Conservation (phyloP, 23 tunicate species). For the Styela clava region DNA sequence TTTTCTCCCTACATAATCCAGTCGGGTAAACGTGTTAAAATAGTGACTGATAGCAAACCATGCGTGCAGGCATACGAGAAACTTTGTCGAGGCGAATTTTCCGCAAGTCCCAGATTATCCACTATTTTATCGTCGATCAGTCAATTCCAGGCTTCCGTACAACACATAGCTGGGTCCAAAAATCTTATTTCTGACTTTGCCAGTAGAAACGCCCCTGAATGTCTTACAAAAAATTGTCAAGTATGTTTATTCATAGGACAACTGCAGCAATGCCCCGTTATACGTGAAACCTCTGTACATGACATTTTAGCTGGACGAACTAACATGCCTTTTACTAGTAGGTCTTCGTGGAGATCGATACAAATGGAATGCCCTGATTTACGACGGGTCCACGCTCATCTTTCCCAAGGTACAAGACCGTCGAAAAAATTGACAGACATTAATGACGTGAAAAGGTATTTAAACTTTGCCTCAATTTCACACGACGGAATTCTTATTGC, state of each 20-base stretch:
- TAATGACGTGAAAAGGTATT: not conserved
- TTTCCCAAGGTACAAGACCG: not conserved
- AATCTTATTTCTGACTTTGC: not conserved
- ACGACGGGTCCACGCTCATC: not conserved
- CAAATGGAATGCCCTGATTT: not conserved
- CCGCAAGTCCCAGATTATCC: not conserved
- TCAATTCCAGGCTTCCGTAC: not conserved
- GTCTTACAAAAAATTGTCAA: not conserved
- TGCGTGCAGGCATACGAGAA: not conserved
- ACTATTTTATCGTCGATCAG: too few species aligned
- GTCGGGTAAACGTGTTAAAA: not conserved
- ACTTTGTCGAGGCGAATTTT: not conserved
- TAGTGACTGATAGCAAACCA: not conserved
- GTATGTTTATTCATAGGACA: not conserved
- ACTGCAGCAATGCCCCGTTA: not conserved
- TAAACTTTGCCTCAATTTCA: not conserved
- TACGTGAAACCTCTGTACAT: not conserved
- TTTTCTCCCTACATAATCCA: not conserved
- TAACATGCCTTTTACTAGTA: not conserved
- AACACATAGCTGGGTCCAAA: too few species aligned
- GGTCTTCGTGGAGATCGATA: not conserved
- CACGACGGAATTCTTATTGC: not conserved
- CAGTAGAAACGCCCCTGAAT: not conserved
- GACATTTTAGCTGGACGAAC: not conserved
- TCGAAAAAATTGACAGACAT: not conserved